phyloP scores from a whole-genome alignment of 1,140 invertebrate genomes.

The Drosophila lacteicornis region DNA sequence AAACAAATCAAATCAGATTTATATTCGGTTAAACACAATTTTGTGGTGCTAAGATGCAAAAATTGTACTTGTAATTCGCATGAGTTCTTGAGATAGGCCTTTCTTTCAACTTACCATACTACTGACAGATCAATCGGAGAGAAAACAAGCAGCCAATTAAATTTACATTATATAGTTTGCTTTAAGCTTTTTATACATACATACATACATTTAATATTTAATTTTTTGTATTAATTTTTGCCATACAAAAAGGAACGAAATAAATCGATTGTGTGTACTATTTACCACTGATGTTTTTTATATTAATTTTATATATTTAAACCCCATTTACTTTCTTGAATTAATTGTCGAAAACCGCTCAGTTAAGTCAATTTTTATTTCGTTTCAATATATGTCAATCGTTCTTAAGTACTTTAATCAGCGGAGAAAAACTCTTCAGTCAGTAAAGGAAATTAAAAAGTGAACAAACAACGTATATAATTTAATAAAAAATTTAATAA shows the following conservation, averaged over 20 bases:
- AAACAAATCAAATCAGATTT: constrained; percentile 37
- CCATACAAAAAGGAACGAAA: constrained; percentile 78
- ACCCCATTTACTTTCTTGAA: background rate
- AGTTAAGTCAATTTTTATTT: too few species aligned
- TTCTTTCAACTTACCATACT: constrained; percentile 62
- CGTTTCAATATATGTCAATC: too few species aligned
- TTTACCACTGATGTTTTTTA: constrained; percentile 28
- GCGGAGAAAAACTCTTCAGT: background rate
- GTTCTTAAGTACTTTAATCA: too few species aligned
- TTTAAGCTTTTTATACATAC: constrained; percentile 83
- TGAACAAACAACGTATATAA: background rate
- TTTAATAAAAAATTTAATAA: background rate
- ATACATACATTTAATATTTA: constrained; percentile 79
- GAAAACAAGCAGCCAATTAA: constrained; percentile 65
- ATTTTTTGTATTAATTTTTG: constrained; percentile 82
- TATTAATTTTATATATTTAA: background rate
- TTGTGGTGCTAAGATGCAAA: constrained; percentile 56
- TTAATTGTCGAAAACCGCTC: background rate
- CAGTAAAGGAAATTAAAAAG: background rate
- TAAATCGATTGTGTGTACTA: constrained; percentile 75
- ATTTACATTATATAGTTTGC: constrained; percentile 76
- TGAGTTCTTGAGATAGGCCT: constrained; percentile 48
- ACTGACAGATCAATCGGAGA: constrained; percentile 47
- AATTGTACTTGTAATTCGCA: constrained; percentile 52
- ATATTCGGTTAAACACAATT: constrained; percentile 42